Conservation (phyloP, 2,113 vertebrate species). For the Prunella himalayana region DNA sequence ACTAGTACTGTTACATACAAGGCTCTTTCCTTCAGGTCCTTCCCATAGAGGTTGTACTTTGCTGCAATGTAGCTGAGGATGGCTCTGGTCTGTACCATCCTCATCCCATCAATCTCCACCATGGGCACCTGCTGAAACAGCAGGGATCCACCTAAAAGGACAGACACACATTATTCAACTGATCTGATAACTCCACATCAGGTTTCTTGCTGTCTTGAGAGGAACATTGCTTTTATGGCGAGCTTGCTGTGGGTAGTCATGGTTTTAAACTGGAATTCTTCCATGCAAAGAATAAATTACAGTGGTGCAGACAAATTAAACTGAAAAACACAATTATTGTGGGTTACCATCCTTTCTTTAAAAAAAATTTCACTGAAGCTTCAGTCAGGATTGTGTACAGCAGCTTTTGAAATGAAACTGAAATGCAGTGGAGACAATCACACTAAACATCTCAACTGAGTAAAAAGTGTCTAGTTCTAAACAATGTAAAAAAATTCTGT, state of each 20-base stretch:
- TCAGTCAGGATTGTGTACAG: not conserved
- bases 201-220: not conserved
- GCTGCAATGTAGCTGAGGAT: not conserved
- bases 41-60: not conserved
- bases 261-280: not conserved
- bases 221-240: not conserved
- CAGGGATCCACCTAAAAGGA: constrained; percentile 67
- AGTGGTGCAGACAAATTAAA: not conserved
- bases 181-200: rapidly evolving
- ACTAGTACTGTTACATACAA: constrained; percentile 66
- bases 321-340: not conserved
- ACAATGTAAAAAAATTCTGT: not conserved
- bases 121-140: constrained; percentile 89
- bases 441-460: not conserved
- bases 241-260: not conserved
- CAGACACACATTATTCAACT: not conserved
- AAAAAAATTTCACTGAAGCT: not conserved
- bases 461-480: not conserved
- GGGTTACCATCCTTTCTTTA: not conserved
- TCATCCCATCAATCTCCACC: constrained; percentile 91
- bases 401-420: not conserved
- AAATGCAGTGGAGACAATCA: not conserved
- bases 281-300: not conserved
- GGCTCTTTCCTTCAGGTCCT: not conserved
- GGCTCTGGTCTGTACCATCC: constrained; percentile 77